Evolutionary conservation across 2,797 vertebrate species (phyloP).

Genomic region (Trichosurus vulpecula): DNA sequence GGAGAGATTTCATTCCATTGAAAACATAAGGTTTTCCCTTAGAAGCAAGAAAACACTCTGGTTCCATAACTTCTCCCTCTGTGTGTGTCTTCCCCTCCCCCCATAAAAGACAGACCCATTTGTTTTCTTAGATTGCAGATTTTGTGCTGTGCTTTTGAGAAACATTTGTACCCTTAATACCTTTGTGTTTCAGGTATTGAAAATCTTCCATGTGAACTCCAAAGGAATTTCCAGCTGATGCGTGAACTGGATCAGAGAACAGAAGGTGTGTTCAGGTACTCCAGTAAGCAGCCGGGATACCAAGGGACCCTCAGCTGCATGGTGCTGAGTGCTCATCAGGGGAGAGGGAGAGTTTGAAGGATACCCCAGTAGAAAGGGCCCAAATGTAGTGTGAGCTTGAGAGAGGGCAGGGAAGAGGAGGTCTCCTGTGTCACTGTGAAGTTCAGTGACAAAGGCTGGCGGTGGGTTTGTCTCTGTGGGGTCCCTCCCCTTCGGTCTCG

Average conservation of each 20-base stretch:
- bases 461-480: too few relatives aligned
- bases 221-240: conserved; percentile 97
- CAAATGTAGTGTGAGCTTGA: accelerated
- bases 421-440: neutral
- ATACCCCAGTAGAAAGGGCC: too few relatives aligned
- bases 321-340: accelerated
- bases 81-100: neutral
- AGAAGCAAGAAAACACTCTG: neutral
- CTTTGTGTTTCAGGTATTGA: conserved; percentile 89
- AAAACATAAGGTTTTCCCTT: neutral
- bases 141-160: neutral
- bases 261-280: conserved; percentile 86
- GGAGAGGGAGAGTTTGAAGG: neutral
- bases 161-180: neutral
- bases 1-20: neutral
- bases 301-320: accelerated
- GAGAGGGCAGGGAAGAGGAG: neutral
- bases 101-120: neutral
- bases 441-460: neutral
- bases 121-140: neutral
- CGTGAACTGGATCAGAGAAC: conserved; percentile 95
- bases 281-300: neutral
- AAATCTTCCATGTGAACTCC: conserved; percentile 95
- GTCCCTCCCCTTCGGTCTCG: too few relatives aligned
- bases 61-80: neutral